Percentiles rank a stretch among this genome's conserved stretches.
Evolutionary conservation across 2,888 invertebrate species (phyloP).

Genomic region (Zootermopsis nevadensis): DNA sequence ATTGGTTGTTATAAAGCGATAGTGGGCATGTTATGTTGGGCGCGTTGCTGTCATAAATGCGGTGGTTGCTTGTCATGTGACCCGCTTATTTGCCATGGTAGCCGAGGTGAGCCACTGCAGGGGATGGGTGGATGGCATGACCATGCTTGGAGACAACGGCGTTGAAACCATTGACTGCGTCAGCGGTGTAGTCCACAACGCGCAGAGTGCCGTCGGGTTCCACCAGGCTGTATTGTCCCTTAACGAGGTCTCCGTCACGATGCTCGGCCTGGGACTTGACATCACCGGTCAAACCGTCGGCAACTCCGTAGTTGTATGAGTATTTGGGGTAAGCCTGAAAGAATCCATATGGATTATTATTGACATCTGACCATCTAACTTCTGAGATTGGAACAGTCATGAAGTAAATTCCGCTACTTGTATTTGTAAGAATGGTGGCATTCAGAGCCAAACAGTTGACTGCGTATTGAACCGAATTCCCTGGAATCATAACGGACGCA

Average conservation of each 20-base stretch:
- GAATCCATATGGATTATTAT: background rate
- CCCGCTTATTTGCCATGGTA: conserved; percentile 28
- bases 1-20: conserved; percentile 19
- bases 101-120: conserved; percentile 28
- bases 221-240: conserved; percentile 50
- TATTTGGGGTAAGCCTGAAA: conserved; percentile 71
- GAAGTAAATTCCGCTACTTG: background rate
- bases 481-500: no score
- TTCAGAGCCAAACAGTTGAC: background rate
- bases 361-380: background rate
- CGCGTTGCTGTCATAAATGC: background rate
- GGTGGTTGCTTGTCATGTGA: background rate
- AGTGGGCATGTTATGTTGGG: conserved; percentile 11
- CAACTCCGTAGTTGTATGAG: conserved; percentile 73
- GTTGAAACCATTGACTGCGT: conserved; percentile 54
- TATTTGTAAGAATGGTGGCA: background rate
- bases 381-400: background rate
- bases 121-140: conserved; percentile 45
- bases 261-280: conserved; percentile 70
- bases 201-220: conserved; percentile 54
- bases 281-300: conserved; percentile 72
- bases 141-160: conserved; percentile 47
- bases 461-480: no score
- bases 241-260: conserved; percentile 67
- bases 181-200: conserved; percentile 55